Evolutionary conservation across 2,888 invertebrate species (phyloP).

Genomic region (Yponomeuta malinellus): DNA sequence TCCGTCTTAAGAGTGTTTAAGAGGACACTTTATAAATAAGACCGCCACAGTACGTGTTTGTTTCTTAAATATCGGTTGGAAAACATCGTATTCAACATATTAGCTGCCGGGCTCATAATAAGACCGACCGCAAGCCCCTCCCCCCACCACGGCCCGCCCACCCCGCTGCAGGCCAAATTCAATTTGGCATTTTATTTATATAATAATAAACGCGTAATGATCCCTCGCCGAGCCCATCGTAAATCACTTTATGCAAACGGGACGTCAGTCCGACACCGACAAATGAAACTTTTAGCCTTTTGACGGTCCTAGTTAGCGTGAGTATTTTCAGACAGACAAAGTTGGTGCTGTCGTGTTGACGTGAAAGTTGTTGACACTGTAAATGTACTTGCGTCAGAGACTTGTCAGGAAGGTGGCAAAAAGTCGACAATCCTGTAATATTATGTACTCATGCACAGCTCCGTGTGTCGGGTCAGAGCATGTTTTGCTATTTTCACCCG

Average conservation of each 20-base stretch:
- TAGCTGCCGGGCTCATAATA: background rate
- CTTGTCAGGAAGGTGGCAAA: too few species aligned
- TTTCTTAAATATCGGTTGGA: background rate
- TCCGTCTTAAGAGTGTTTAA: too few species aligned
- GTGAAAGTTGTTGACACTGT: too few species aligned
- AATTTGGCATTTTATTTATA: slow-evolving; percentile 3
- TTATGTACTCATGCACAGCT: too few species aligned
- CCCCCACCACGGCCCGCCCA: background rate
- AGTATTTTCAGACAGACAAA: too few species aligned
- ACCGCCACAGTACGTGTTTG: background rate
- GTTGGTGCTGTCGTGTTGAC: too few species aligned
- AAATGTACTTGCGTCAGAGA: too few species aligned
- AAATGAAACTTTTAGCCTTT: background rate
- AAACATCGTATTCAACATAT: background rate
- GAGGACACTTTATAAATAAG: too few species aligned
- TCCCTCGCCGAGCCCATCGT: background rate
- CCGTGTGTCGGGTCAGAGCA: too few species aligned
- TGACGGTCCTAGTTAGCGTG: background rate
- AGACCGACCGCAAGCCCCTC: background rate
- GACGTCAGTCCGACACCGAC: background rate
- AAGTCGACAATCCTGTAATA: too few species aligned
- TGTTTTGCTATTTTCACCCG: too few species aligned
- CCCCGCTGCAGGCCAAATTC: background rate
- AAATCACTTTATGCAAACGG: background rate
- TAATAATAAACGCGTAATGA: slow-evolving; percentile 3